Conservation (phyloP, 2,888 invertebrate species). For the Phengaris arion region DNA sequence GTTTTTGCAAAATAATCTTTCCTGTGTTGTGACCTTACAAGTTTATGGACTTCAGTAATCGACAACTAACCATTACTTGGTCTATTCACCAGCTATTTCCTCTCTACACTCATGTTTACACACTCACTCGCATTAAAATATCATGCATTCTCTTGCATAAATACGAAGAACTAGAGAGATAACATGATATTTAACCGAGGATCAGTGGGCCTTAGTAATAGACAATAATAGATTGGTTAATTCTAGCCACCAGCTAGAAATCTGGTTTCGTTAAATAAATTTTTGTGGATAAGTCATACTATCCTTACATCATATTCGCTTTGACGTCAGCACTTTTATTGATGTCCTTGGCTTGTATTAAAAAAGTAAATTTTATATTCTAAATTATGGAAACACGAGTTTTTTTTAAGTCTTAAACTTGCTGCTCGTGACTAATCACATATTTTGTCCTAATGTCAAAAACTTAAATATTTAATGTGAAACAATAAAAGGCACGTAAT, state of each 20-base stretch:
- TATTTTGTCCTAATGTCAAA: neutral
- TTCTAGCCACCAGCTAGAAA: neutral
- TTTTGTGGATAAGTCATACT: neutral
- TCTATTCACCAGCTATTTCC: too few relatives aligned
- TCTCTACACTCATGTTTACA: too few relatives aligned
- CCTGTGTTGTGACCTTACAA: neutral
- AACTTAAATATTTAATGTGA: too few relatives aligned
- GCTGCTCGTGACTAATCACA: neutral
- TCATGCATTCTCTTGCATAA: too few relatives aligned
- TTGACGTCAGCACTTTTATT: neutral
- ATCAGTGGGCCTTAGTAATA: too few relatives aligned
- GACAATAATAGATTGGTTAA: neutral
- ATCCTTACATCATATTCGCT: neutral
- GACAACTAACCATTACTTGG: neutral
- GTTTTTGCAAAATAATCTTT: neutral
- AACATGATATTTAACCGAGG: too few relatives aligned
- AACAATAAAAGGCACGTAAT: too few relatives aligned
- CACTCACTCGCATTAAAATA: too few relatives aligned
- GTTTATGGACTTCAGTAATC: neutral
- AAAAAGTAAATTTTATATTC: neutral
- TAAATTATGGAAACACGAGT: neutral
- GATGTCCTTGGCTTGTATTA: neutral
- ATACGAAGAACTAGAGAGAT: too few relatives aligned
- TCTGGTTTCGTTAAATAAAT: neutral
- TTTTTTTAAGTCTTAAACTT: neutral